Evolutionary conservation across 2,797 vertebrate genomes (phyloP).

Genomic region (Ctenopoma kingsleyae): DNA sequence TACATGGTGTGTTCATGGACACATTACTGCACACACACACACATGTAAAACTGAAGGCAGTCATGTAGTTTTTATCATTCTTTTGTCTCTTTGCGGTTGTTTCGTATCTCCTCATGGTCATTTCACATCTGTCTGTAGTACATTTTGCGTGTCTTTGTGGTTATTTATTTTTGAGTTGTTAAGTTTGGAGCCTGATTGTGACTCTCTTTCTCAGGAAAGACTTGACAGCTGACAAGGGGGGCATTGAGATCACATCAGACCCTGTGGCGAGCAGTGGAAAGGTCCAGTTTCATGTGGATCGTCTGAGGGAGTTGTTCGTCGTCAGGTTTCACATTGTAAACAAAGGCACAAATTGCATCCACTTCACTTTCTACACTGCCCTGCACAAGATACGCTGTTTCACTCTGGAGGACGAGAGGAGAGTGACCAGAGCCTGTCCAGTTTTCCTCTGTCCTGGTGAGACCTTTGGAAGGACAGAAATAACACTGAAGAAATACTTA

Average conservation of each 20-base stretch:
- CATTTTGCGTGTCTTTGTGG: neutral
- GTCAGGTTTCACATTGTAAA: slow-evolving; percentile 85
- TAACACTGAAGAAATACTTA: neutral
- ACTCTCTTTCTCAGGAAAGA: slow-evolving; percentile 75
- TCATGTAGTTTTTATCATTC: no score
- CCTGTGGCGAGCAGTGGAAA: slow-evolving; percentile 54
- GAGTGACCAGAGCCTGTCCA: slow-evolving; percentile 70
- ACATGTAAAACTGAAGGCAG: no score
- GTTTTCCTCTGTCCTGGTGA: slow-evolving; percentile 87
- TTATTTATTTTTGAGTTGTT: slow-evolving; percentile 1
- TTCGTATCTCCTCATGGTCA: no score
- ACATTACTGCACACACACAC: neutral
- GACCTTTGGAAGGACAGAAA: slow-evolving; percentile 11
- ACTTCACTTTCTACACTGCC: slow-evolving; percentile 82
- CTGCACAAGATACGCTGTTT: slow-evolving; percentile 74
- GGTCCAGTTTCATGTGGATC: slow-evolving; percentile 72
- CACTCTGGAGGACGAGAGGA: slow-evolving; percentile 79
- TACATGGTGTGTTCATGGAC: neutral
- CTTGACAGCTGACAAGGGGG: slow-evolving; percentile 83
- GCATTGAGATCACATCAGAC: slow-evolving; percentile 84
- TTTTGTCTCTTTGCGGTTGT: neutral
- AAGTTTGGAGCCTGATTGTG: neutral
- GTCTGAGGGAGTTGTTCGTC: neutral
- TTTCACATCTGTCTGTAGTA: no score
- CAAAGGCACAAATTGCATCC: slow-evolving; percentile 68